phyloP scores from a whole-genome alignment of 2,888 invertebrate species.

The Cyaniris semiargus region DNA sequence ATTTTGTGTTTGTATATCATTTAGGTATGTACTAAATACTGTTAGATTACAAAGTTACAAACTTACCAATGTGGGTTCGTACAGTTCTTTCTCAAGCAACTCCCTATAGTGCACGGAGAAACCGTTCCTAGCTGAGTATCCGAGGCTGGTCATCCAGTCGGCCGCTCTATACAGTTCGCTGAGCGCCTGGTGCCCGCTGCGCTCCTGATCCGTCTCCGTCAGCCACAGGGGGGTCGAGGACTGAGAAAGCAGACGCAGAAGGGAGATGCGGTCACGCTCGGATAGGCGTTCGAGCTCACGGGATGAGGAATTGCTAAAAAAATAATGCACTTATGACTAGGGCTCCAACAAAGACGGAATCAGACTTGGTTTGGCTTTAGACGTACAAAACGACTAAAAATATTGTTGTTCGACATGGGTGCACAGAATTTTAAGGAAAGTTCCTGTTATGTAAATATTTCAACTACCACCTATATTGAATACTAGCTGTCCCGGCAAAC shows the following conservation, averaged over 20 bases:
- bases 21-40: no score
- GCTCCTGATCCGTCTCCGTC: conserved; percentile 51
- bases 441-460: no score
- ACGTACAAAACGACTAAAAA: no score
- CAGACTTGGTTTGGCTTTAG: no score
- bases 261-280: conserved; percentile 53
- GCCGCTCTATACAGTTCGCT: conserved; percentile 80
- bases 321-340: not conserved
- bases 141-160: conserved; percentile 86
- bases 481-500: no score
- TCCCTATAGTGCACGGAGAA: conserved; percentile 87
- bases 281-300: conserved; percentile 62
- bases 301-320: conserved; percentile 62
- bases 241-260: conserved; percentile 54
- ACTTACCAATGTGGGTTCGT: not conserved
- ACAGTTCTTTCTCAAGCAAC: conserved; percentile 57
- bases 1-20: no score
- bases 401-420: no score
- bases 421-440: no score
- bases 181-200: conserved; percentile 47
- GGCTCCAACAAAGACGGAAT: not conserved
- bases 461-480: no score
- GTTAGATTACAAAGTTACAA: no score
- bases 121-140: conserved; percentile 86
- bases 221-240: conserved; percentile 66